Percentiles rank a stretch among this genome's conserved stretches.
phyloP scores from a whole-genome alignment of 2,888 invertebrate species.

The Aleiodes alternator region DNA sequence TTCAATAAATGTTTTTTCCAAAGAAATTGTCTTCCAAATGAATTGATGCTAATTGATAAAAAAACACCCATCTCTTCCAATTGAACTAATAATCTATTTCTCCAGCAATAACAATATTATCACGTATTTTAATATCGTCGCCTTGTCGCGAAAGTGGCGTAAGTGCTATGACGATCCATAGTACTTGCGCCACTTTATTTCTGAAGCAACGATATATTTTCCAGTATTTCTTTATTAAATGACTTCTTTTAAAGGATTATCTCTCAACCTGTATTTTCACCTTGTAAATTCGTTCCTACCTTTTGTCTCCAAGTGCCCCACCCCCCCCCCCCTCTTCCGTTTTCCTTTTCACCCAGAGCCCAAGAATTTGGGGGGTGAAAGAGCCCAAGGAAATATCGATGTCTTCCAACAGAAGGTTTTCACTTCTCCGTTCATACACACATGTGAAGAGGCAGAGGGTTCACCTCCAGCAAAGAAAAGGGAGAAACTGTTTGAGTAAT shows the following conservation, averaged over 20 bases:
- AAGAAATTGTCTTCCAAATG: too few species aligned
- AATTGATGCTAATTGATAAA: too few species aligned
- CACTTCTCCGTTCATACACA: conserved; percentile 25
- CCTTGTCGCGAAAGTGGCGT: too few species aligned
- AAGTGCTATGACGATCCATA: too few species aligned
- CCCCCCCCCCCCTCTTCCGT: neutral
- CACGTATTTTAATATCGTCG: too few species aligned
- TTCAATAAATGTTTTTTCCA: too few species aligned
- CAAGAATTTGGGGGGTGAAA: conserved; percentile 23
- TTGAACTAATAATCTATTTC: too few species aligned
- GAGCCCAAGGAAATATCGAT: conserved; percentile 28
- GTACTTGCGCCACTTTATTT: too few species aligned
- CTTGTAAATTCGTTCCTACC: conserved; percentile 27
- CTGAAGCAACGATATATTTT: too few species aligned
- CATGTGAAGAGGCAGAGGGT: neutral
- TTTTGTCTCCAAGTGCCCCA: neutral
- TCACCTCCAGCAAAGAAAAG: neutral
- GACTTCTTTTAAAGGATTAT: neutral
- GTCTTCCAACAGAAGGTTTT: conserved; percentile 24
- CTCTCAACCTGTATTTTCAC: neutral
- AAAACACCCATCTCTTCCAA: too few species aligned
- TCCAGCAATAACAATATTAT: too few species aligned
- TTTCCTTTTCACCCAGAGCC: neutral
- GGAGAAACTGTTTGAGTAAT: conserved; percentile 26
- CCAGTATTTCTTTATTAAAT: too few species aligned